These are phyloP conservation scores for Sebastiscus tertius DNA, from an alignment of 2,797 vertebrate species.

Conservation along the genomic window DNA sequence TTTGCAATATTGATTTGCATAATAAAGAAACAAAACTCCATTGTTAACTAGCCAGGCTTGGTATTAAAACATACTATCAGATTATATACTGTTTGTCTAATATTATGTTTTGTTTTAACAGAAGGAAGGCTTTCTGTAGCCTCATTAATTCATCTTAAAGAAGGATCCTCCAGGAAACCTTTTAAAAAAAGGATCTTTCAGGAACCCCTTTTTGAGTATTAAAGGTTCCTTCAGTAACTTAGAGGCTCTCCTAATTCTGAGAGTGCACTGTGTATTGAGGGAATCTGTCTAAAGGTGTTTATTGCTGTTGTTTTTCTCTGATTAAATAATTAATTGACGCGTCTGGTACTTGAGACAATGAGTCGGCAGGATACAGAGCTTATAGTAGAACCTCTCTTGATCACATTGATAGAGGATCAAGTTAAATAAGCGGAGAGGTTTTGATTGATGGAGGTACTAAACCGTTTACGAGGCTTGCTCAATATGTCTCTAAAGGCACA, in stretches of 20 bases:
- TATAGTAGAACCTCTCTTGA: background rate
- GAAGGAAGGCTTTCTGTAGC: fast-evolving
- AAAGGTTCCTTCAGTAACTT: fast-evolving
- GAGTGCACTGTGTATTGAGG: background rate
- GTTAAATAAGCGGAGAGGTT: background rate
- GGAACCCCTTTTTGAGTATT: too few species aligned
- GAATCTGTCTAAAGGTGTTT: background rate
- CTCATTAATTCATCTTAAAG: too few species aligned
- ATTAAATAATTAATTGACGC: background rate
- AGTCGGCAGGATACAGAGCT: background rate
- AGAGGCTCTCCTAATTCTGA: too few species aligned
- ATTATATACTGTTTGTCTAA: too few species aligned
- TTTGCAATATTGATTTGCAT: too few species aligned
- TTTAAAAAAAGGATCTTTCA: too few species aligned
- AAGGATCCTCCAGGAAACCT: too few species aligned
- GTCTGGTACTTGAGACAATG: background rate
- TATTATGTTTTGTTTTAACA: too few species aligned
- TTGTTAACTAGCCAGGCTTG: too few species aligned
- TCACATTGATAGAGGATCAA: background rate
- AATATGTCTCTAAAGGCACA: background rate
- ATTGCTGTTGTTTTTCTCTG: background rate
- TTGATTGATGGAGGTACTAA: background rate
- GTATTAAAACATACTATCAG: too few species aligned
- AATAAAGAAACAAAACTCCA: too few species aligned
- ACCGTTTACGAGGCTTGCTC: background rate